Evolutionary conservation across 2,113 vertebrate species (phyloP).

Genomic region (Tachuris rubrigastra): DNA sequence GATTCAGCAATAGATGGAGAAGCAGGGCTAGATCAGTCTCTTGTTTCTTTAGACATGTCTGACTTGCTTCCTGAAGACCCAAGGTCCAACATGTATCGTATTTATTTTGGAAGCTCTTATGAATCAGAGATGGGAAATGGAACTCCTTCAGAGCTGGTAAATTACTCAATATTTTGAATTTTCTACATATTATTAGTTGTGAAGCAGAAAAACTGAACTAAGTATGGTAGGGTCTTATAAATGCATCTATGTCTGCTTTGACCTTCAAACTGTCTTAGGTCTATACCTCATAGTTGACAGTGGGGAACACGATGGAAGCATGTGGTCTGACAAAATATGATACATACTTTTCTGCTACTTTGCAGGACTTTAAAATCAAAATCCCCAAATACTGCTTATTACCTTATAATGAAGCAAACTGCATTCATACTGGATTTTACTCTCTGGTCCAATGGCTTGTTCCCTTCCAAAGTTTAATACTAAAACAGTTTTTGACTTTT

Average conservation of each 20-base stretch:
- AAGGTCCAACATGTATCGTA: constrained; percentile 86
- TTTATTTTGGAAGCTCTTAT: constrained; percentile 95
- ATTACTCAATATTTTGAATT: neutral
- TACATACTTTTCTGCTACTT: neutral
- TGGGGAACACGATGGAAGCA: neutral
- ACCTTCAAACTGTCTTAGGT: neutral
- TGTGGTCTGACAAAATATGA: neutral
- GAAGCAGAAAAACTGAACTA: neutral
- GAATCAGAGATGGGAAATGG: constrained; percentile 89
- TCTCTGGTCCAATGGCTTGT: neutral
- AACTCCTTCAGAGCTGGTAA: constrained; percentile 84
- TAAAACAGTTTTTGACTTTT: neutral
- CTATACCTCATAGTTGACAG: neutral
- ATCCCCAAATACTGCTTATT: neutral
- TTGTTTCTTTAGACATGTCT: constrained; percentile 79
- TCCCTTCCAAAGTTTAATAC: neutral
- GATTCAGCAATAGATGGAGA: constrained; percentile 87
- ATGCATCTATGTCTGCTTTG: neutral
- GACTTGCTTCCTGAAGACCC: constrained; percentile 81
- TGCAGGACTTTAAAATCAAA: neutral
- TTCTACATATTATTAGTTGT: neutral
- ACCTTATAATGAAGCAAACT: neutral
- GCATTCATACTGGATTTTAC: neutral
- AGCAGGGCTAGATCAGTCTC: constrained; percentile 80
- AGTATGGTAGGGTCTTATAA: neutral